These are phyloP conservation scores for Rhabdornis inornatus DNA, from an alignment of 2,113 vertebrate genomes.

Conservation along the genomic window DNA sequence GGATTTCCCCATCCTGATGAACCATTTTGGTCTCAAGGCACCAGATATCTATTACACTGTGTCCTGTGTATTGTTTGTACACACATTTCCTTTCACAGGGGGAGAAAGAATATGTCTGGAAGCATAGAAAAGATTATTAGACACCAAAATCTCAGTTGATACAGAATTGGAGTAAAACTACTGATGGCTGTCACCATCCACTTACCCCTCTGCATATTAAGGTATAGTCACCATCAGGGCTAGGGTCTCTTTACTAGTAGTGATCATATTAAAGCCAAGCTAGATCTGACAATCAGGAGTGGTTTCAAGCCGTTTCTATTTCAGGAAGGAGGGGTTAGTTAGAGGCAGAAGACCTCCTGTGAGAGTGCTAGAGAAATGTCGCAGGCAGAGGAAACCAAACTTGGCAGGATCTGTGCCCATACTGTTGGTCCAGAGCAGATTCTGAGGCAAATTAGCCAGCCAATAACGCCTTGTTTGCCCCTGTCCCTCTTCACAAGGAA, in stretches of 20 bases:
- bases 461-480: neutral
- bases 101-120: neutral
- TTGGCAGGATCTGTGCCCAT: slow-evolving; percentile 10
- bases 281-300: neutral
- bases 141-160: neutral
- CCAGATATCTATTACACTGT: neutral
- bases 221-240: neutral
- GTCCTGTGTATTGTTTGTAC: neutral
- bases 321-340: neutral
- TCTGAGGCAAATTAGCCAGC: neutral
- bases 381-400: slow-evolving; percentile 5
- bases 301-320: neutral
- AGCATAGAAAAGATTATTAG: neutral
- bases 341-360: slow-evolving; percentile 15
- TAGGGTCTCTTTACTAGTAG: neutral
- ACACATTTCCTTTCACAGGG: neutral
- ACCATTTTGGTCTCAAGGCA: neutral
- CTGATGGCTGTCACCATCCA: neutral
- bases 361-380: neutral
- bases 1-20: neutral
- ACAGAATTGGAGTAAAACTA: neutral
- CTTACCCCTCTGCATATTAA: neutral
- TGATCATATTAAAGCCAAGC: neutral
- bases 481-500: neutral
- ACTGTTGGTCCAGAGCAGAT: neutral